phyloP scores from a whole-genome alignment of 2,888 invertebrate species.

The Marronus borbonicus region DNA sequence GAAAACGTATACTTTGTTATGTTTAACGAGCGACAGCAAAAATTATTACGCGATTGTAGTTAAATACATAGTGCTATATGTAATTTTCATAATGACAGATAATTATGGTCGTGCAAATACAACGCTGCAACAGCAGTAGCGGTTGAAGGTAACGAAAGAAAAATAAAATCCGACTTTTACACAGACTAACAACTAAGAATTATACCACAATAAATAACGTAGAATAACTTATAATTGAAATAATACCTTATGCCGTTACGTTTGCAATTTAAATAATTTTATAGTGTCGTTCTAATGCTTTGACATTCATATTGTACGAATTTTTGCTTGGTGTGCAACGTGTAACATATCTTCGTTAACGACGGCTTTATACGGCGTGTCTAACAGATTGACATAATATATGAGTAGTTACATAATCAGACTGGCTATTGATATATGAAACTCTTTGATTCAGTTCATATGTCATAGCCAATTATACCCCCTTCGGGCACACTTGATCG shows the following conservation, averaged over 20 bases:
- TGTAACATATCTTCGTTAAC: not conserved
- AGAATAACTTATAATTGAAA: conserved; percentile 32
- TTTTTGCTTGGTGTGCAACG: too few relatives aligned
- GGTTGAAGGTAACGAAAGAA: not conserved
- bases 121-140: not conserved
- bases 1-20: conserved; percentile 28
- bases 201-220: conserved; percentile 38
- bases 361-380: too few relatives aligned
- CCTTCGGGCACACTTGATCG: not conserved
- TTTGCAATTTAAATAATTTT: conserved; percentile 15
- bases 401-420: too few relatives aligned
- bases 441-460: conserved; percentile 23
- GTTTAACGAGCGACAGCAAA: conserved; percentile 38
- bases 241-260: conserved; percentile 16
- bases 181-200: conserved; percentile 9
- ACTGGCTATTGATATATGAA: not conserved
- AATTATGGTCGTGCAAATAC: conserved; percentile 31
- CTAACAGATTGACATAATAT: too few relatives aligned
- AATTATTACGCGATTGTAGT: conserved; percentile 42
- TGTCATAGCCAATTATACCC: conserved; percentile 18
- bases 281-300: not conserved
- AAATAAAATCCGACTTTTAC: conserved; percentile 29
- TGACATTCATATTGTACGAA: not conserved
- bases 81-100: conserved; percentile 43
- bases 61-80: conserved; percentile 27